Evolutionary conservation across 1,140 invertebrate genomes (phyloP).

Genomic region (Melipona quadrifasciata): DNA sequence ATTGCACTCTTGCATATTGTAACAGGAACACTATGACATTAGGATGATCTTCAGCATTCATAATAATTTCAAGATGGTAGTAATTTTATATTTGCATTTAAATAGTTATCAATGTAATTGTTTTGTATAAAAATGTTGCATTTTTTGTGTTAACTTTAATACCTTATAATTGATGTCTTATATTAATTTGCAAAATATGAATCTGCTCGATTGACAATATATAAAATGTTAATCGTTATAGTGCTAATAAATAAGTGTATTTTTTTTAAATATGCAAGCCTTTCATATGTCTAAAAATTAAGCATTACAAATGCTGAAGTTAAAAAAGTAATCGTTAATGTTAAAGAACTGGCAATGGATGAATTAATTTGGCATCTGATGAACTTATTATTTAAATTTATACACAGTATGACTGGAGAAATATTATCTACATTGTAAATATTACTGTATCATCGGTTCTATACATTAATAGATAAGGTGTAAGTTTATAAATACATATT

Average conservation of each 20-base stretch:
- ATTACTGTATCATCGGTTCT: constrained; percentile 11
- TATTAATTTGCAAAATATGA: not conserved
- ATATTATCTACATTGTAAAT: constrained; percentile 37
- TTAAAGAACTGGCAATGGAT: not conserved
- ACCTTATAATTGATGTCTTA: not conserved
- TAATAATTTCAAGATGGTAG: not conserved
- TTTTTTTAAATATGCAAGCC: not conserved
- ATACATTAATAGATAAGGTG: constrained; percentile 47
- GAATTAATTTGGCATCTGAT: constrained; percentile 11
- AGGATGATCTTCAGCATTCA: not conserved
- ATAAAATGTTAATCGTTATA: not conserved
- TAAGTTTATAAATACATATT: constrained; percentile 46
- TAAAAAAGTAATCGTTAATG: not conserved
- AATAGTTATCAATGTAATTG: not conserved
- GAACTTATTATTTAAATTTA: constrained; percentile 4
- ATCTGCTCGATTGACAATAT: not conserved
- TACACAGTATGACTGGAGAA: constrained; percentile 3
- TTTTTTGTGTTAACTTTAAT: not conserved
- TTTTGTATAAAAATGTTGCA: not conserved
- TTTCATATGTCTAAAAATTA: constrained; percentile 1
- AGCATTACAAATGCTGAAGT: not conserved
- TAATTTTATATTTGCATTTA: constrained; percentile 5
- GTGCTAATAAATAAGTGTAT: not conserved
- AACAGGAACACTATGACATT: constrained; percentile 6
- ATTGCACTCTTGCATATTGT: not conserved